phyloP scores from a whole-genome alignment of 2,797 vertebrate species.

The Eremophila alpestris region DNA sequence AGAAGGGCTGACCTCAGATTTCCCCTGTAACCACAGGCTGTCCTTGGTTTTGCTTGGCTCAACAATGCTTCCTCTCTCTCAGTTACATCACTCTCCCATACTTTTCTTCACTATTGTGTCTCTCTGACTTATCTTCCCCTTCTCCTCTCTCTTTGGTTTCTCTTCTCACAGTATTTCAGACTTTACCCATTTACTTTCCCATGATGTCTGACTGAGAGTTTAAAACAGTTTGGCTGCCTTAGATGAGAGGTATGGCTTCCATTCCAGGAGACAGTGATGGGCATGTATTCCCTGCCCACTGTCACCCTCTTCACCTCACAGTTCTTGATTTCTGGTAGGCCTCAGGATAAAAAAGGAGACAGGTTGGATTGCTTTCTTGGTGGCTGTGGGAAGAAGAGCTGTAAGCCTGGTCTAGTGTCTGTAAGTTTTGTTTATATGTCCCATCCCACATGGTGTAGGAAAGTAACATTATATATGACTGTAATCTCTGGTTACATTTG shows the following conservation, averaged over 20 bases:
- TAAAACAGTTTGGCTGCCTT: neutral
- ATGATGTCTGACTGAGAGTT: neutral
- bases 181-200: neutral
- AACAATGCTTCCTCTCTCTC: neutral
- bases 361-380: neutral
- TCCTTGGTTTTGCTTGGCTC: neutral
- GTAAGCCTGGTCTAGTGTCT: neutral
- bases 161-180: neutral
- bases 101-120: neutral
- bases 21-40: neutral
- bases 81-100: neutral
- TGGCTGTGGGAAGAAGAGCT: slow-evolving; percentile 4
- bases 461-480: slow-evolving; percentile 3
- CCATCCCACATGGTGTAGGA: neutral
- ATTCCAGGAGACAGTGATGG: neutral
- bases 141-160: neutral
- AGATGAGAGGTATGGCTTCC: neutral
- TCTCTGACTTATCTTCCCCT: neutral
- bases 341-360: neutral
- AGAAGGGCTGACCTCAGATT: neutral
- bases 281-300: neutral
- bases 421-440: slow-evolving; percentile 1
- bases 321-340: slow-evolving; percentile 7
- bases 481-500: neutral
- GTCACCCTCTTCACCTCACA: neutral